phyloP scores from a whole-genome alignment of 2,797 vertebrate species.

The Vipera ursinii region DNA sequence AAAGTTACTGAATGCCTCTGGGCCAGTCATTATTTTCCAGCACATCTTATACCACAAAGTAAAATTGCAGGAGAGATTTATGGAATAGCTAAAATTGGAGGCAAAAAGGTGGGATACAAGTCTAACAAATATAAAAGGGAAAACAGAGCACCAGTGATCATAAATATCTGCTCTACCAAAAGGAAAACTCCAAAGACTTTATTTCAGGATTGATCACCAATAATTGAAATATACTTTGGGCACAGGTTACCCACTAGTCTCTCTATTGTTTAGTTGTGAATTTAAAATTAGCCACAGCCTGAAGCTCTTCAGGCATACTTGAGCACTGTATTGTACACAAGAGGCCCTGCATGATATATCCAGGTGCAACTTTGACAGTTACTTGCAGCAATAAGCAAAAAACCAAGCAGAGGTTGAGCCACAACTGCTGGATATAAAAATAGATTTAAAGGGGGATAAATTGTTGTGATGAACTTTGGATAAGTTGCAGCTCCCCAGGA shows the following conservation, averaged over 20 bases:
- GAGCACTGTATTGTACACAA: background rate
- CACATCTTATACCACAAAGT: background rate
- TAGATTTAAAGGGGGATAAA: background rate
- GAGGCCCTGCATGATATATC: background rate
- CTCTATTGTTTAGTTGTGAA: background rate
- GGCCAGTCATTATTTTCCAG: background rate
- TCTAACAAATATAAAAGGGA: background rate
- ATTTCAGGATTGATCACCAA: background rate
- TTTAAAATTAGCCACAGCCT: background rate
- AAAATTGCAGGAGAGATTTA: background rate
- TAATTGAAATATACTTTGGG: background rate
- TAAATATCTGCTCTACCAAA: background rate
- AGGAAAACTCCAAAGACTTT: background rate
- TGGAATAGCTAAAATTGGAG: background rate
- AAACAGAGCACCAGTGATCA: background rate
- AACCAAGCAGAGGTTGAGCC: background rate
- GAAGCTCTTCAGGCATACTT: background rate
- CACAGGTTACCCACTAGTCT: background rate
- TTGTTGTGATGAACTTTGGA: background rate
- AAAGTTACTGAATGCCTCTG: background rate
- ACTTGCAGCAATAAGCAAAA: background rate
- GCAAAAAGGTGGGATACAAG: background rate
- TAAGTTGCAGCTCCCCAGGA: background rate
- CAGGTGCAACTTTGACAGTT: background rate
- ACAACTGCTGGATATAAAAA: background rate